Percentiles rank a stretch among this genome's conserved stretches.
phyloP scores from a whole-genome alignment of 1,140 invertebrate genomes.

The Ips typographus region DNA sequence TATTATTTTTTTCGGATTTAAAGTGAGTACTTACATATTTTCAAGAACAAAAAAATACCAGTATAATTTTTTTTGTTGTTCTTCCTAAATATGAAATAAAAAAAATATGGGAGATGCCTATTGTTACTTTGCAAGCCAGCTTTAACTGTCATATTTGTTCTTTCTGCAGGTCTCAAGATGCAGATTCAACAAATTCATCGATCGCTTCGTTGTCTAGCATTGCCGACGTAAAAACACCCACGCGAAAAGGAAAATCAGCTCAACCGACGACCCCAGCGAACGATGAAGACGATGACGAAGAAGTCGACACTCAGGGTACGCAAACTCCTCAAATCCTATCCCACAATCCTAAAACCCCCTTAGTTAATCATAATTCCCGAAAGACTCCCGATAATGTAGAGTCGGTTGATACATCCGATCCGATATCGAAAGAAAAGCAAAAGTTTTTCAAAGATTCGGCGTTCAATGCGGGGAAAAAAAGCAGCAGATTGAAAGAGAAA shows the following conservation, averaged over 20 bases:
- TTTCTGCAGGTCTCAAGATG: conserved; percentile 36
- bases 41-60: neutral
- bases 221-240: conserved; percentile 33
- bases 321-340: conserved; percentile 38
- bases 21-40: no score
- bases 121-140: neutral
- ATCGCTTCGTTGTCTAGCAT: conserved; percentile 22
- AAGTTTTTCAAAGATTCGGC: conserved; percentile 80
- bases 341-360: conserved; percentile 30
- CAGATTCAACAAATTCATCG: conserved; percentile 25
- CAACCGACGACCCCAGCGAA: conserved; percentile 1
- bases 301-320: conserved; percentile 50
- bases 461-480: conserved; percentile 62
- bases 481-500: conserved; percentile 19
- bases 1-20: no score
- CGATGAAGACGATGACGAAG: conserved; percentile 37
- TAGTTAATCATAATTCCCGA: conserved; percentile 23
- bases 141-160: neutral
- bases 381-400: conserved; percentile 61
- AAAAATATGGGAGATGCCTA: neutral
- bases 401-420: no score
- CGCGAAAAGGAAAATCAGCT: conserved; percentile 38
- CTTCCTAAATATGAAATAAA: conserved; percentile 7
- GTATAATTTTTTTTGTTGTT: neutral
- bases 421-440: conserved; percentile 74